Evolutionary conservation across 2,113 vertebrate genomes (phyloP).

Genomic region (Engraulis encrasicolus): DNA sequence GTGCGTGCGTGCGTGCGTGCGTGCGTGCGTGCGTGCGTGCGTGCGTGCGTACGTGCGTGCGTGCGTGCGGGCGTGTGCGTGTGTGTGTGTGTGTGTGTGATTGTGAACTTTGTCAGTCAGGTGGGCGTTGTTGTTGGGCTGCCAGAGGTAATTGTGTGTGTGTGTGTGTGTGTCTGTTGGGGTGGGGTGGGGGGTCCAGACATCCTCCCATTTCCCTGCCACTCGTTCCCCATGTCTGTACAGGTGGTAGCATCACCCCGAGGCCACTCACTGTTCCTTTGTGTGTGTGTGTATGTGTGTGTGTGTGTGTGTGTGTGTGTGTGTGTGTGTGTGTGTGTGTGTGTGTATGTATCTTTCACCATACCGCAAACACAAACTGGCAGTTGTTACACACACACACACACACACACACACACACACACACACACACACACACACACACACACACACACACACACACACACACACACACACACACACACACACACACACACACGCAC

Average conservation of each 20-base stretch:
- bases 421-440: too few species aligned
- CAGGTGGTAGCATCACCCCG: not conserved
- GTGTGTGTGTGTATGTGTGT: not conserved
- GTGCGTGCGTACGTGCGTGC: not conserved
- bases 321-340: too few species aligned
- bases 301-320: conserved; percentile 11
- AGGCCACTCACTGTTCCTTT: not conserved
- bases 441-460: too few species aligned
- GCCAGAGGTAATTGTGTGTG: too few species aligned
- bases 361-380: too few species aligned
- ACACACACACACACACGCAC: too few species aligned
- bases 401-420: too few species aligned
- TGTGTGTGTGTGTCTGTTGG: too few species aligned
- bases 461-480: too few species aligned
- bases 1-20: not conserved
- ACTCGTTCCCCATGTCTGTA: not conserved
- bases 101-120: not conserved
- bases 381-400: too few species aligned
- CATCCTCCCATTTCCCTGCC: not conserved
- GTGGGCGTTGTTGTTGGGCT: not conserved
- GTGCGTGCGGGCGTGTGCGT: not conserved
- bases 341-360: too few species aligned
- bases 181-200: not conserved
- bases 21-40: too few species aligned
- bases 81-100: conserved; percentile 10